Evolutionary conservation across 2,797 vertebrate genomes (phyloP), one percentile per base, ranked within the genome.

Genomic region (Botia almorhae): DNA sequence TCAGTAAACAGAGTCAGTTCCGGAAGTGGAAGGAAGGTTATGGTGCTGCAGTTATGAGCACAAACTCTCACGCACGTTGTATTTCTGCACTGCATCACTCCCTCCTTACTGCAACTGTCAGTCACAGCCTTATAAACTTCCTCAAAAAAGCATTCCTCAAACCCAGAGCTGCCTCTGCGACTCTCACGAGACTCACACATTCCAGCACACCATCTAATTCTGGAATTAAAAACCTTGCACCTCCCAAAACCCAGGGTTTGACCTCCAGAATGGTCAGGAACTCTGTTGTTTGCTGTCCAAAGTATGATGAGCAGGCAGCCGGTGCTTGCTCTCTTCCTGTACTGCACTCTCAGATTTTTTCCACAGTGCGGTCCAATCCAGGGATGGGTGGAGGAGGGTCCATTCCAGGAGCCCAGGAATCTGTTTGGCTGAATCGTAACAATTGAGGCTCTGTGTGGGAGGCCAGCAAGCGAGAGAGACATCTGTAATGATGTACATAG

Each of bases 391-490:
- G 75, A 83, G 50, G 70, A 74, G 48, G 75, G 33, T 61, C 74
- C 74, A 26, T 26, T 26, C 23, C 23, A 26, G 82, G 72, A 87
- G 83, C 83, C 76, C 84, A 78, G 85, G 90, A 90, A 89, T 92
- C 91, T 92, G 90, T 91, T 94, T 91, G 88, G 90, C 90, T 91
- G 90, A 88, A 91, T 89, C 60, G 68, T 79, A 83, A 93, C 92
- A 94, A 92, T 93, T 90, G 90, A 92, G 91, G 89, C 89, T 91
- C 85, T 93, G 92, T 94, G 89, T 80, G 80, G 80, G 69, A 85
- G 85, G 87, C 88, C 89, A 89, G 74, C 81, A 83, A 77, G 85
- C 84, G 61, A 60, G 68, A 71, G 58, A 61, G 21, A 63, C 26
- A 7, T n/a, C 19, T 72, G 82, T 77, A 56, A 51, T 43, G 68